These are phyloP conservation scores for Ceratosolen solmsi DNA, from an alignment of 1,140 invertebrate species.

Conservation along the genomic window DNA sequence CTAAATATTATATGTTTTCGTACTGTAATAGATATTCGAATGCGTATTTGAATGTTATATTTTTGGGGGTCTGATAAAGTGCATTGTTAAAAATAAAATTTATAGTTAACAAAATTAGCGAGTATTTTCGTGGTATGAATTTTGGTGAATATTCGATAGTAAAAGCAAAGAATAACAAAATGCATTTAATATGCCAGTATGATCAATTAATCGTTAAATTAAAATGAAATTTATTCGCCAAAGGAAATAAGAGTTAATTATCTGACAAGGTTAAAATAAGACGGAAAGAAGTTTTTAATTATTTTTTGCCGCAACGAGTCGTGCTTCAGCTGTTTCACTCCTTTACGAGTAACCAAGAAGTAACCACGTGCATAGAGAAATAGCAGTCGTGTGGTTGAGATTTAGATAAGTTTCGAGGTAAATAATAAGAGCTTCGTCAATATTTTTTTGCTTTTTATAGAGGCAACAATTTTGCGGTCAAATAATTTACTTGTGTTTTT, in stretches of 20 bases:
- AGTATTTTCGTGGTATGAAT: too few relatives aligned
- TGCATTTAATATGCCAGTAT: neutral
- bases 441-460: slow-evolving; percentile 21
- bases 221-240: neutral
- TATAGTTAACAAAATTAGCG: too few relatives aligned
- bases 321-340: slow-evolving; percentile 23
- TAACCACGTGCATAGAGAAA: slow-evolving; percentile 17
- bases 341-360: slow-evolving; percentile 1
- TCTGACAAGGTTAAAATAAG: slow-evolving; percentile 15
- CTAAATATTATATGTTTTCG: too few relatives aligned
- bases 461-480: slow-evolving; percentile 32
- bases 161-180: too few relatives aligned
- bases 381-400: slow-evolving; percentile 24
- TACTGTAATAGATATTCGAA: too few relatives aligned
- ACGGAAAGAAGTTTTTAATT: slow-evolving; percentile 37
- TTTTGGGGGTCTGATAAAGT: too few relatives aligned
- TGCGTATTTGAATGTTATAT: too few relatives aligned
- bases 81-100: too few relatives aligned
- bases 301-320: slow-evolving; percentile 14
- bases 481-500: slow-evolving; percentile 17
- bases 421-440: neutral
- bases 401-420: slow-evolving; percentile 29
- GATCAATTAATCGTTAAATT: neutral
- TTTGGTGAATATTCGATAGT: too few relatives aligned
- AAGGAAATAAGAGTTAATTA: slow-evolving; percentile 25